Base-by-base conservation (phyloP, 2,113 vertebrate genomes). In the Erinaceus europaeus region DNA sequence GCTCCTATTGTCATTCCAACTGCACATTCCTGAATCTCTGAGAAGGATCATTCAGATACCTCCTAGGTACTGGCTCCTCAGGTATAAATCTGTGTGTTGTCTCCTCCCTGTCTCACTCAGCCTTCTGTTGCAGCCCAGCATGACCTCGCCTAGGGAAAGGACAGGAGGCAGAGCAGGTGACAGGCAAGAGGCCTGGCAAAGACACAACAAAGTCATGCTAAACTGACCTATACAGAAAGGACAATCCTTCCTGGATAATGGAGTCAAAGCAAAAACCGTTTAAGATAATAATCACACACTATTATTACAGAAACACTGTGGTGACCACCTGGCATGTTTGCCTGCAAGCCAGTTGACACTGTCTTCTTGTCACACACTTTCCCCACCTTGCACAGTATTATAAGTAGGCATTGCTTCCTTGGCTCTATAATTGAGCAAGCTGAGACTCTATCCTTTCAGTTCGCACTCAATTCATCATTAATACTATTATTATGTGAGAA, bases 1-100 rank as follows among this genome's bases (percentile, higher is more conserved):
- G n/a, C n/a, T 76, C 57, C 23, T 53, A 23, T 72, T n/a, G 27
- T 20, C 46, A 73, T 10, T 13, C 71, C 84, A 86, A 88, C n/a
- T 79, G 40, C 46, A 67, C 76, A 85, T 68, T 68, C 50, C 59
- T 21, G 15, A 85, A 25, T 69, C 34, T 55, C 17, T 42, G 38
- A 29, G 55, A 89, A 40, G 11, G 17, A 6, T 94, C 48, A 67
- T 80, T 34, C 32, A 74, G 42, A 27, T 42, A 29, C 44, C 86
- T 68, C 61, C 52, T 52, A 72, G 93, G 67, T 83, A 9, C 52
- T 92, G 93, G 90, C 90, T 80, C n/a, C 17, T 6, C 36, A 73
- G 29, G 40, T 69, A n/a, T 32, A 48, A 91, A 91, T 93, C 83
- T 94, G 90, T 84, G 61, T n/a, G 27, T 69, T 29, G 9, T 65